Base-by-base conservation (phyloP, 92 coral and sea anemone species). In the Actinernus sp. region DNA sequence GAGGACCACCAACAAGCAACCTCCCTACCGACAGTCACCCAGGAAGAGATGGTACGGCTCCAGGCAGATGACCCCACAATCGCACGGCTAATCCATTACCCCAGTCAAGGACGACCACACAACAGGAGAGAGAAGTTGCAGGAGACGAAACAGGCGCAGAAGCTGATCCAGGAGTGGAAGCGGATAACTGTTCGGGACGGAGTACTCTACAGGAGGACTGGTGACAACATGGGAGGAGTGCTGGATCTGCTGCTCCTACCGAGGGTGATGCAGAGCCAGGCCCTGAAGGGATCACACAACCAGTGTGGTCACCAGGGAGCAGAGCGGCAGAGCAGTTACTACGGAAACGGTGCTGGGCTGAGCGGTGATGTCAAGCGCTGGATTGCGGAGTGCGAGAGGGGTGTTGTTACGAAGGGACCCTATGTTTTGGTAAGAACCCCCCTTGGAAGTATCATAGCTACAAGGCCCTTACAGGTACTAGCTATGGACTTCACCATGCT, bases 301-400 rank as follows among this genome's bases (percentile, higher is more conserved):
- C 38, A 81, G 51, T 65, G 68, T 71, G 68, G 86, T 4, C 91
- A 71, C 37, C 86, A 78, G 50, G 91, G 91, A 2, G 65, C 48
- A 43, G 90, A 84, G 2, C 48, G 80, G 9, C 21, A 41, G 57
- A 32, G 74, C 19, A 75, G 85, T 22, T 77, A 72, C 80, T 84
- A 85, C 80, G n/a, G n/a, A n/a, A n/a, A n/a, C n/a, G n/a, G n/a
- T n/a, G 76, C 71, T 24, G 85, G 85, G 3, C 30, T 76, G 61
- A 51, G 63, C 30, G 65, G 46, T n/a, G 91, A 84, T 37, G 76
- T 81, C 28, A 64, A 77, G 31, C 55, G 20, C 32, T 77, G 79
- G 64, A 27, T 84, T 20, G 23, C 74, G 0, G 41, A 84, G 49
- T 84, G 91, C 8, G 66, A 82, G 50, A 47, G 83, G 1, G 65